Conservation (phyloP, 2,797 vertebrate genomes). For the Cichlasoma orientale region DNA sequence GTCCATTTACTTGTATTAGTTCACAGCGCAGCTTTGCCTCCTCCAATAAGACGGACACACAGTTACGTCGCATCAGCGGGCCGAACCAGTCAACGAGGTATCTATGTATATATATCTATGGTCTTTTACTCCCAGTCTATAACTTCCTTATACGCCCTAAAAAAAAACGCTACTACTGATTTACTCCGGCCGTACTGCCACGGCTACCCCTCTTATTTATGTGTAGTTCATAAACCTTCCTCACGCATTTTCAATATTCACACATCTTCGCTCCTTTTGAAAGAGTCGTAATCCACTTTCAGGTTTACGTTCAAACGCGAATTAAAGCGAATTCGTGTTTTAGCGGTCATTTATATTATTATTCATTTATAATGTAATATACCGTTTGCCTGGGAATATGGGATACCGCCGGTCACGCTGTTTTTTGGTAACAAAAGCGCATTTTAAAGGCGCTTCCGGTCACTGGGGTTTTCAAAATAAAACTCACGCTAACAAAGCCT, state of each 20-base stretch:
- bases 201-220: slow-evolving; percentile 19
- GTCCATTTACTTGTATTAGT: no score
- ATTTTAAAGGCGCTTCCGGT: slow-evolving; percentile 21
- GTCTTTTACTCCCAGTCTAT: not conserved
- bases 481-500: no score
- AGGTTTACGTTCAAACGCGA: not conserved
- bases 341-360: not conserved
- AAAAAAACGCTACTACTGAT: not conserved
- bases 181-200: slow-evolving; percentile 28
- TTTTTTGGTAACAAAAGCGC: not conserved
- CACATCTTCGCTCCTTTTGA: not conserved
- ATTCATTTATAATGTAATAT: no score
- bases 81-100: no score
- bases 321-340: not conserved
- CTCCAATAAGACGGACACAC: no score
- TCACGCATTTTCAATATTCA: not conserved
- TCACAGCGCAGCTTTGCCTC: no score
- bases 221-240: not conserved
- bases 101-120: no score
- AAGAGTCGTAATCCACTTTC: not conserved
- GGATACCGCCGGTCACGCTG: not conserved
- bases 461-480: slow-evolving; percentile 21
- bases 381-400: not conserved
- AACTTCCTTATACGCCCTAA: slow-evolving; percentile 76
- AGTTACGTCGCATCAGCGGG: no score